Evolutionary conservation across 2,113 vertebrate species (phyloP).

Genomic region (Rhegmatorhina hoffmannsi): DNA sequence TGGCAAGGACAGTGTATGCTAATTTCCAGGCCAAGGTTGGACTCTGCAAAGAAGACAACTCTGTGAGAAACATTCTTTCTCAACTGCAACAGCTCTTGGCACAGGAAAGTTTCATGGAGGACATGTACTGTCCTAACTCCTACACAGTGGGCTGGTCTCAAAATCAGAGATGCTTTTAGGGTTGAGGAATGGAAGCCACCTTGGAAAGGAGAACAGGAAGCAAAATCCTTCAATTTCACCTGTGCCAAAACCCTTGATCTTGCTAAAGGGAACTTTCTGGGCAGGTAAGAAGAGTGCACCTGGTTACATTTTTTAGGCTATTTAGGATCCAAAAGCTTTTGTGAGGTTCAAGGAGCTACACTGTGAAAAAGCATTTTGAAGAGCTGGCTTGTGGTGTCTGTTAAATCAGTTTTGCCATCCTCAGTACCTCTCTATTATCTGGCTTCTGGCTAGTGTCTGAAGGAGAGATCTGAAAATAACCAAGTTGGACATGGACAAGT

Average conservation of each 20-base stretch:
- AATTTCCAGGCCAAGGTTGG: constrained; percentile 94
- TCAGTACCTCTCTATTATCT: neutral
- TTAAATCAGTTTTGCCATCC: constrained; percentile 2
- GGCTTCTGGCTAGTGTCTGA: neutral
- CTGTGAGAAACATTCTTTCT: constrained; percentile 1
- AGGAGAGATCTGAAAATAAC: constrained; percentile 8
- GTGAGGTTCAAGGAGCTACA: neutral
- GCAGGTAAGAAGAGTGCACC: neutral
- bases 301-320: neutral
- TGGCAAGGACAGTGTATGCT: constrained; percentile 97
- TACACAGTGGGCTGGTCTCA: neutral
- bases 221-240: neutral
- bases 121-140: neutral
- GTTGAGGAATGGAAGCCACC: neutral
- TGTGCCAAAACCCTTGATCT: neutral
- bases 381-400: neutral
- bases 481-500: neutral
- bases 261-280: neutral
- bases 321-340: neutral
- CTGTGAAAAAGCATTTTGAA: neutral
- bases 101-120: neutral
- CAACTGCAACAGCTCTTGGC: neutral
- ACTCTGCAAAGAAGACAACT: constrained; percentile 79
- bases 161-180: neutral
- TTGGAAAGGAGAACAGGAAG: neutral